Evolutionary conservation across 2,113 vertebrate genomes (phyloP).

Genomic region (Serilophus lunatus): DNA sequence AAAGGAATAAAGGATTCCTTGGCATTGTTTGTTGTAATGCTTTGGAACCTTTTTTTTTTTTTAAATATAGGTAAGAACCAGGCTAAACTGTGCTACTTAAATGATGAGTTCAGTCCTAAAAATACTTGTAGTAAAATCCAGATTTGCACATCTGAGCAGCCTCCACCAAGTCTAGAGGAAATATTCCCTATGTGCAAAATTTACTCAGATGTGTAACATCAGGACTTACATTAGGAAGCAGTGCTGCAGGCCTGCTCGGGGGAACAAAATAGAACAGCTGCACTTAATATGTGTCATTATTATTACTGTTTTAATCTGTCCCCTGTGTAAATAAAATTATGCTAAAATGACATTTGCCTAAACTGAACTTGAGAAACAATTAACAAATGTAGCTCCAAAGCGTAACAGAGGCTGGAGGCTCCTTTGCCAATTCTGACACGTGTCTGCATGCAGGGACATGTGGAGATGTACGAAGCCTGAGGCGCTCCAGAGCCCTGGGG

Average conservation of each 20-base stretch:
- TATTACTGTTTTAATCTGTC: constrained; percentile 10
- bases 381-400: not conserved
- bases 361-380: constrained; percentile 8
- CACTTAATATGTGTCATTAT: not conserved
- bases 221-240: not conserved
- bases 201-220: not conserved
- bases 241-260: not conserved
- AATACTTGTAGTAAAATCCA: not conserved
- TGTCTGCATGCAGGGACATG: fast-evolving
- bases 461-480: not conserved
- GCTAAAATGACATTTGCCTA: not conserved
- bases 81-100: not conserved
- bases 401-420: not conserved
- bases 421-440: not conserved
- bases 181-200: not conserved
- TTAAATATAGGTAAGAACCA: not conserved
- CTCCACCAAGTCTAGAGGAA: not conserved
- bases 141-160: not conserved
- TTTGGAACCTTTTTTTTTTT: not conserved
- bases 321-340: not conserved
- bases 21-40: not conserved
- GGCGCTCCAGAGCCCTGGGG: too few relatives aligned
- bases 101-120: not conserved
- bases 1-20: not conserved
- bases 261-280: constrained; percentile 17